Evolutionary conservation across 1,140 invertebrate species (phyloP).

Genomic region (Drosophila albomicans): DNA sequence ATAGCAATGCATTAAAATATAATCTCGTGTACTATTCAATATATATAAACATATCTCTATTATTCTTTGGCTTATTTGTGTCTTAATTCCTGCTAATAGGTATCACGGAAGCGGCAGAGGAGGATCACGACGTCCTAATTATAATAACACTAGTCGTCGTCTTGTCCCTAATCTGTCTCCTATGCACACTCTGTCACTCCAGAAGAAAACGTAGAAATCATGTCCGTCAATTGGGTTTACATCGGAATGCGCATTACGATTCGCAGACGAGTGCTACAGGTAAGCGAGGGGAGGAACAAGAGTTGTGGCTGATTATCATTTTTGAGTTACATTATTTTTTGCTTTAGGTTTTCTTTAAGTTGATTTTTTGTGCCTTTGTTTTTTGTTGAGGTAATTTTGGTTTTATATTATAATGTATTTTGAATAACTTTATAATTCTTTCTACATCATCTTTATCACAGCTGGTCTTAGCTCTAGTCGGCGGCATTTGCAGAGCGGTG

Average conservation of each 20-base stretch:
- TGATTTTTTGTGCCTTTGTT: slow-evolving; percentile 46
- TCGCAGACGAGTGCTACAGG: slow-evolving; percentile 84
- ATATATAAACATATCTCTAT: slow-evolving; percentile 16
- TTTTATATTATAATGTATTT: neutral
- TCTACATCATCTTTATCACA: neutral
- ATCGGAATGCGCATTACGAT: slow-evolving; percentile 84
- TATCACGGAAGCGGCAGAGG: slow-evolving; percentile 85
- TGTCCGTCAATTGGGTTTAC: slow-evolving; percentile 80
- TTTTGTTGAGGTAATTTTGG: slow-evolving; percentile 54
- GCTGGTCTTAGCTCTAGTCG: slow-evolving; percentile 84
- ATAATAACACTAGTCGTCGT: slow-evolving; percentile 85
- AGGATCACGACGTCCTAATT: slow-evolving; percentile 86
- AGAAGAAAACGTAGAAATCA: slow-evolving; percentile 85
- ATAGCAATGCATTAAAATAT: slow-evolving; percentile 11
- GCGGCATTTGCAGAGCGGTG: slow-evolving; percentile 81
- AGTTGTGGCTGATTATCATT: neutral
- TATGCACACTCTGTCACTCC: slow-evolving; percentile 85
- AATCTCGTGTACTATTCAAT: neutral
- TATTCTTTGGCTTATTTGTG: slow-evolving; percentile 36
- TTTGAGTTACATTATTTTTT: slow-evolving; percentile 10
- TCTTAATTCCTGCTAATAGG: slow-evolving; percentile 66
- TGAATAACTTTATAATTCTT: neutral
- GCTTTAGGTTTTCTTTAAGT: slow-evolving; percentile 62
- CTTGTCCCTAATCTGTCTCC: slow-evolving; percentile 85
- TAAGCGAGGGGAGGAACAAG: slow-evolving; percentile 23